phyloP scores from a whole-genome alignment of 2,113 vertebrate genomes.

The Cavia aperea region DNA sequence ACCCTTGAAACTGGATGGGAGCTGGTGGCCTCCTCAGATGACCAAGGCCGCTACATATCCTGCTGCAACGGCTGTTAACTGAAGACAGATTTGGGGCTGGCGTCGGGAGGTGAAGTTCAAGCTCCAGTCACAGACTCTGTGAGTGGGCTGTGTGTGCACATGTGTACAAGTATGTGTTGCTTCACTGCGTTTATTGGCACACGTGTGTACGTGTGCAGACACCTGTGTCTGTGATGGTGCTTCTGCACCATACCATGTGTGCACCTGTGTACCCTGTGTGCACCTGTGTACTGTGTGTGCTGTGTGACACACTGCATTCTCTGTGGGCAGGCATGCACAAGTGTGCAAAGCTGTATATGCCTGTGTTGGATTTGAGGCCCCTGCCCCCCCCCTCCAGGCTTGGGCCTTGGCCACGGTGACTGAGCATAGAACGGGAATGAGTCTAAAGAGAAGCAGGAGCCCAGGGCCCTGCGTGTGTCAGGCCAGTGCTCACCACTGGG shows the following conservation, averaged over 20 bases:
- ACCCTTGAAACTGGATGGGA: slow-evolving; percentile 51
- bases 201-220: neutral
- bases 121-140: slow-evolving; percentile 46
- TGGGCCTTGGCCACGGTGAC: slow-evolving; percentile 36
- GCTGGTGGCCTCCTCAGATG: slow-evolving; percentile 47
- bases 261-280: neutral
- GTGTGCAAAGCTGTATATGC: neutral
- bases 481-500: neutral
- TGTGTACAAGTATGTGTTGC: neutral
- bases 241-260: neutral
- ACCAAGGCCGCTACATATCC: slow-evolving; percentile 57
- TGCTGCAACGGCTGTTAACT: slow-evolving; percentile 62
- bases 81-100: slow-evolving; percentile 59
- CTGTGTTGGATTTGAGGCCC: neutral
- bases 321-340: neutral
- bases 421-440: slow-evolving; percentile 60
- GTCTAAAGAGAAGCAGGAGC: neutral
- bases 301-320: neutral
- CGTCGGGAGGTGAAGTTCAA: slow-evolving; percentile 57
- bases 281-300: neutral
- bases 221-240: neutral
- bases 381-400: neutral
- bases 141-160: neutral
- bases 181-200: slow-evolving; percentile 27
- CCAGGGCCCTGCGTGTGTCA: neutral